Evolutionary conservation across 2,113 vertebrate genomes (phyloP), one percentile per base, ranked within the genome.

Genomic region (Propithecus coquereli): DNA sequence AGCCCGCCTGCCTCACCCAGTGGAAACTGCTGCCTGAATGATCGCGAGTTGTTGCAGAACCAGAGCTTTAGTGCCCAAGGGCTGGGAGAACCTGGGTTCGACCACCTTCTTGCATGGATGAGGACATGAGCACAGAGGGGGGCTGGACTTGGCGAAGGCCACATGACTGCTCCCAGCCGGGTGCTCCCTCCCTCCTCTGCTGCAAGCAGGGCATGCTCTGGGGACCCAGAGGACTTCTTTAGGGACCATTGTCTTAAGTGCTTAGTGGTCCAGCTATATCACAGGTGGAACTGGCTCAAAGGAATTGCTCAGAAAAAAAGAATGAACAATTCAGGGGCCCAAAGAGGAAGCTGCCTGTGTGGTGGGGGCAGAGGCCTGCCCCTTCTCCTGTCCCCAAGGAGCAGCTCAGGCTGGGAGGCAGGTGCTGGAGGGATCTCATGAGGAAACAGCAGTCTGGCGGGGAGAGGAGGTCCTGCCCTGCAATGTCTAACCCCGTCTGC

Each of bases 361-460:
- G 54, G 7, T 6, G 5, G 14, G 66, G 12, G 70, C 27, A 18
- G 34, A 34, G 8, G 17, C 23, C 18, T 61, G 32, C 7, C n/a
- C 65, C 30, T 25, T 54, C 27, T 23, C n/a, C 68, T 68, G 10
- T 32, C 50, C 37, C n/a, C 80, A 73, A 18, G 50, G n/a, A 71
- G 50, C 10, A 37, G 32, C 54, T 82, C 61, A 6, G 3, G 10
- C 79, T 71, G 6, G 8, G 77, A 68, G 34, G 66, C 43, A 50
- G 54, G 47, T 8, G 27, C 85, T 14, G 30, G 63, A 52, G 47
- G 37, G 45, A 20, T 18, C 32, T 1, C 5, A 37, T 8, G 20
- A 68, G 76, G 30, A 80, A 54, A 32, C 0, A 0, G 23, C 30
- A n/a, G 2, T 59, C 45, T 32, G 57, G 16, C 37, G 45, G 34